A percentile compares a stretch with the other conserved stretches of the same genome.
Evolutionary conservation across 2,888 invertebrate species (phyloP).

Genomic region (Selenia dentaria): DNA sequence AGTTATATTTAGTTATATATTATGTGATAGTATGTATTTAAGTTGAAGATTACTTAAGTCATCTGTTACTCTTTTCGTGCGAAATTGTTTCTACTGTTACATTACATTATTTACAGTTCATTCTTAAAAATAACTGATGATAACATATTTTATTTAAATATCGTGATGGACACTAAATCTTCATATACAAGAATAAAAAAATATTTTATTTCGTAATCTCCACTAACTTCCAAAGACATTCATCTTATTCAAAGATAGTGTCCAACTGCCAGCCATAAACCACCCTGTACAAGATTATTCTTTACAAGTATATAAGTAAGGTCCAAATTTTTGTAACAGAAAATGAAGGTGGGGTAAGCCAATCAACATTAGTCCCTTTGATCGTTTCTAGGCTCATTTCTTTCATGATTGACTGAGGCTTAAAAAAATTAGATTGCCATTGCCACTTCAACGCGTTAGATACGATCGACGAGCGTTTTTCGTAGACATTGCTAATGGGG

Average conservation of each 20-base stretch:
- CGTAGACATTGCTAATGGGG: slow-evolving; percentile 71
- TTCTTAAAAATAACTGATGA: too few relatives aligned
- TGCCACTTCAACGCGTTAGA: slow-evolving; percentile 75
- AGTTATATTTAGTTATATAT: too few relatives aligned
- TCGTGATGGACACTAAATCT: background rate
- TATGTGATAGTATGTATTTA: too few relatives aligned
- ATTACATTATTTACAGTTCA: too few relatives aligned
- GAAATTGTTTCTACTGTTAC: too few relatives aligned
- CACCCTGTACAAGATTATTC: slow-evolving; percentile 34
- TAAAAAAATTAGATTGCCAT: slow-evolving; percentile 80
- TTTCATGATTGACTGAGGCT: slow-evolving; percentile 74
- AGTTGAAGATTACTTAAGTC: too few relatives aligned
- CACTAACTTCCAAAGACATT: slow-evolving; percentile 42
- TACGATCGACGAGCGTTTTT: slow-evolving; percentile 71
- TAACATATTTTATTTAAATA: too few relatives aligned
- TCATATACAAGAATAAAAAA: background rate
- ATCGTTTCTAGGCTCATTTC: slow-evolving; percentile 76
- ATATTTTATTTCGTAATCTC: slow-evolving; percentile 16
- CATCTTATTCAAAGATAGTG: slow-evolving; percentile 69
- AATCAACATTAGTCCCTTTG: slow-evolving; percentile 79
- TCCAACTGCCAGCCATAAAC: slow-evolving; percentile 47
- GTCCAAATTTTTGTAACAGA: slow-evolving; percentile 30
- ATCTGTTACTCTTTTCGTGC: too few relatives aligned
- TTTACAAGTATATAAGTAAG: slow-evolving; percentile 32
- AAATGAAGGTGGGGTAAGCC: slow-evolving; percentile 52